phyloP scores from a whole-genome alignment of 2,113 vertebrate genomes.

The Ranitomeya imitator region DNA sequence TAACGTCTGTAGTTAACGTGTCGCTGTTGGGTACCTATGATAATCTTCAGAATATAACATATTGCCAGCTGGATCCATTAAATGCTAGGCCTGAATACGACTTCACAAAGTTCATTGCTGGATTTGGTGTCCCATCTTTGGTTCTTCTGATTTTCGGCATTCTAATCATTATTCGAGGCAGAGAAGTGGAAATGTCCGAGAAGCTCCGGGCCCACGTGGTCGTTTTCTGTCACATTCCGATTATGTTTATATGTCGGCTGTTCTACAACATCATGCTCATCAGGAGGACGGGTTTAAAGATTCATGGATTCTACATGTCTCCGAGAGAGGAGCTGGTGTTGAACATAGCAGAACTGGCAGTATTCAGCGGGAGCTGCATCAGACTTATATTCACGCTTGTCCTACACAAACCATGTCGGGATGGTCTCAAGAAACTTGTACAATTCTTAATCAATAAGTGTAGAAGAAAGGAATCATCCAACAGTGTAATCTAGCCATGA shows the following conservation, averaged over 20 bases:
- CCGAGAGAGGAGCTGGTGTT: conserved; percentile 62
- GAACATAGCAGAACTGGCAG: conserved; percentile 73
- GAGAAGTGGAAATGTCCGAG: conserved; percentile 53
- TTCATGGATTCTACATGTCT: conserved; percentile 44
- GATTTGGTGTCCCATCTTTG: conserved; percentile 68
- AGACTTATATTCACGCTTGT: conserved; percentile 68
- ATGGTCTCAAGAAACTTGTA: conserved; percentile 58
- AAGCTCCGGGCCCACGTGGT: conserved; percentile 46
- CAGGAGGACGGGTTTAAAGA: conserved; percentile 61
- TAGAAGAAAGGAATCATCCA: background rate
- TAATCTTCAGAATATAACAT: background rate
- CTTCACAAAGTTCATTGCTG: conserved; percentile 71
- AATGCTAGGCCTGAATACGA: conserved; percentile 68
- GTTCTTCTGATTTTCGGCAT: conserved; percentile 65
- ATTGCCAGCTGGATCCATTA: conserved; percentile 73
- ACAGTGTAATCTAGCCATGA: conserved; percentile 9
- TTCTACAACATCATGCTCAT: conserved; percentile 72
- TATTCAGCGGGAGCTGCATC: conserved; percentile 74
- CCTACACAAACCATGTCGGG: conserved; percentile 68
- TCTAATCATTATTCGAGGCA: conserved; percentile 59
- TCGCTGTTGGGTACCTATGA: conserved; percentile 65
- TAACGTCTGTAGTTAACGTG: conserved; percentile 66
- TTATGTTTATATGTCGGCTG: conserved; percentile 64
- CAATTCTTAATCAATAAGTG: conserved; percentile 65
- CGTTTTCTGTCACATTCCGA: conserved; percentile 49